These are phyloP conservation scores for Drosophila albomicans DNA, from an alignment of 1,140 invertebrate genomes.

Conservation along the genomic window DNA sequence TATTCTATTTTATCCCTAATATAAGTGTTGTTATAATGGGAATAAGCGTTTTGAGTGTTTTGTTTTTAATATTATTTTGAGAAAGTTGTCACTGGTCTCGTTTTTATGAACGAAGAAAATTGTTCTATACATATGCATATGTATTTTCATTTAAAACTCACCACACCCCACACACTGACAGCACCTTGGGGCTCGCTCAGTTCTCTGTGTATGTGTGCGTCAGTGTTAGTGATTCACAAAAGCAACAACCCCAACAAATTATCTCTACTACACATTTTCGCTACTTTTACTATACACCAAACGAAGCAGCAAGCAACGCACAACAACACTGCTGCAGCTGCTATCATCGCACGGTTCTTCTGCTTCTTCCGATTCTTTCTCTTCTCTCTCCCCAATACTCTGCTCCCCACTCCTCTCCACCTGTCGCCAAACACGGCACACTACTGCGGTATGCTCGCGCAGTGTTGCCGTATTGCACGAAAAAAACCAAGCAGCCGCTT, in stretches of 20 bases:
- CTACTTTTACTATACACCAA: conserved; percentile 61
- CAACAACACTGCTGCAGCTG: conserved; percentile 47
- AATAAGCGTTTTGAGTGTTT: not conserved
- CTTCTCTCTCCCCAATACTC: conserved; percentile 32
- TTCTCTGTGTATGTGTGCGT: conserved; percentile 40
- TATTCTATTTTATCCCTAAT: not conserved
- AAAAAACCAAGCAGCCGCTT: conserved; percentile 45
- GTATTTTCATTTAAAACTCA: conserved; percentile 55
- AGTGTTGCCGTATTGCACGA: conserved; percentile 49
- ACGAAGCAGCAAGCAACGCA: conserved; percentile 44
- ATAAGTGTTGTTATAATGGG: not conserved
- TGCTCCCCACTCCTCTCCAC: no score
- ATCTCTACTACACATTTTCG: conserved; percentile 69
- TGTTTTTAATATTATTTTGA: not conserved
- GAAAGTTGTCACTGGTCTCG: conserved; percentile 20
- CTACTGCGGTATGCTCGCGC: conserved; percentile 12
- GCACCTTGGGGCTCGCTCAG: conserved; percentile 50
- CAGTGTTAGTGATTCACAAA: conserved; percentile 66
- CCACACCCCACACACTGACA: conserved; percentile 46
- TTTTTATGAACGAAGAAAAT: conserved; percentile 38
- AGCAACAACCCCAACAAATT: conserved; percentile 68
- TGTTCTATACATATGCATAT: conserved; percentile 47
- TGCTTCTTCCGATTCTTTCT: conserved; percentile 28
- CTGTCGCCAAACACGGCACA: conserved; percentile 46
- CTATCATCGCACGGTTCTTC: conserved; percentile 37